Conservation (phyloP, 2,113 vertebrate genomes). For the Falcunculus frontatus region DNA sequence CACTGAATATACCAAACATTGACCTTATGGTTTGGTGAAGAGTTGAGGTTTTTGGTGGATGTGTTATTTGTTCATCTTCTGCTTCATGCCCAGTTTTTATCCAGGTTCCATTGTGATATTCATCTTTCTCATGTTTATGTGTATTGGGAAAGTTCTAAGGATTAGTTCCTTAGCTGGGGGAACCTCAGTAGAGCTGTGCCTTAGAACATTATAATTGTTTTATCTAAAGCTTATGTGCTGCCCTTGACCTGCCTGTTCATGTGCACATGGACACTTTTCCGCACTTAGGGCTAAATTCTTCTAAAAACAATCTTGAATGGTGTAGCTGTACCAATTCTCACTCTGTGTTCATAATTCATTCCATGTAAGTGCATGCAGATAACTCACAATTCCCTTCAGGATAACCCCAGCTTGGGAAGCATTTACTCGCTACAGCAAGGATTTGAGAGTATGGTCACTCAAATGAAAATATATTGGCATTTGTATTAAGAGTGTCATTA, state of each 20-base stretch:
- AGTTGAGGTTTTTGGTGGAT: not conserved
- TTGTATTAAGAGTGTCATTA: slow-evolving; percentile 8
- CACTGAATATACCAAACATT: not conserved
- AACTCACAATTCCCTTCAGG: not conserved
- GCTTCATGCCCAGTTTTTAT: not conserved
- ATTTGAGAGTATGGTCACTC: not conserved
- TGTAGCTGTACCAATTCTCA: not conserved
- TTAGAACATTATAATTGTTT: not conserved
- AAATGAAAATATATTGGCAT: slow-evolving; percentile 1
- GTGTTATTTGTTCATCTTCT: not conserved
- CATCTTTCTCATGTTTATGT: not conserved
- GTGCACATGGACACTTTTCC: not conserved
- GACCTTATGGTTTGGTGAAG: not conserved
- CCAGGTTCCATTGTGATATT: not conserved
- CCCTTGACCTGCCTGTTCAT: not conserved
- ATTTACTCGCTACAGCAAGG: not conserved
- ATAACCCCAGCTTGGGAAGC: not conserved
- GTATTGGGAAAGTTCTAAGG: not conserved
- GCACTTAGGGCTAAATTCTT: not conserved
- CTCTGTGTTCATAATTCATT: not conserved
- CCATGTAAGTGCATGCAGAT: not conserved
- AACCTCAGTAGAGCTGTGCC: not conserved
- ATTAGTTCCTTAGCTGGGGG: not conserved
- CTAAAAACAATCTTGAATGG: not conserved
- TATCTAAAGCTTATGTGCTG: not conserved